phyloP scores from a whole-genome alignment of 1,140 invertebrate species.

The Drosophila seguyi region DNA sequence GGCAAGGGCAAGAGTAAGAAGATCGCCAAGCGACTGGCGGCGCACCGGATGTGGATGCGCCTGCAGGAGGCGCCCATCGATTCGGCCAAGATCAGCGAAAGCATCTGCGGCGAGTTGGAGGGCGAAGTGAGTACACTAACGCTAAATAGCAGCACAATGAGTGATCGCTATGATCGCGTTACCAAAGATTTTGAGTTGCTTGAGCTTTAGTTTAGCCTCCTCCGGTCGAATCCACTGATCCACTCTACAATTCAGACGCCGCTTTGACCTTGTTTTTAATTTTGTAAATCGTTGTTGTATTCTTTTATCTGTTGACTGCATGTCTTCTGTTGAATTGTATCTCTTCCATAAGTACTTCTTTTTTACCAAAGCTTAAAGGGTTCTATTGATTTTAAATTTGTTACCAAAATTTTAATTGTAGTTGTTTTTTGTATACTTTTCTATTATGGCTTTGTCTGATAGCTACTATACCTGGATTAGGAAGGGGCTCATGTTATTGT shows the following conservation, averaged over 20 bases:
- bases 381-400: background rate
- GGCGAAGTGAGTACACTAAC: constrained; percentile 74
- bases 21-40: constrained; percentile 96
- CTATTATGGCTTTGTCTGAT: background rate
- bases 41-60: constrained; percentile 95
- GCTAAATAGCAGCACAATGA: constrained; percentile 15
- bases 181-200: constrained; percentile 21
- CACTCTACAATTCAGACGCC: background rate
- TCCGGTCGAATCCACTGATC: background rate
- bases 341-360: background rate
- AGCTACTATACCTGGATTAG: too few relatives aligned
- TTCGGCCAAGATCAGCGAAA: constrained; percentile 86
- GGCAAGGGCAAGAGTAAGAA: constrained; percentile 98
- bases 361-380: background rate
- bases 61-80: constrained; percentile 92
- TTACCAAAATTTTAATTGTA: background rate
- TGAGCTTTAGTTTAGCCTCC: constrained; percentile 42
- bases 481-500: background rate
- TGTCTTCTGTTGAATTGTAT: background rate
- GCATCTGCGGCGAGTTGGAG: constrained; percentile 85
- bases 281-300: background rate
- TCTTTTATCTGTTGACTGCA: background rate
- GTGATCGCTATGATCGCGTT: constrained; percentile 43
- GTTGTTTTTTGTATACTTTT: background rate
- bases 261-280: background rate